These are phyloP conservation scores for Rhea pennata DNA, from an alignment of 2,113 vertebrate species.

Conservation along the genomic window DNA sequence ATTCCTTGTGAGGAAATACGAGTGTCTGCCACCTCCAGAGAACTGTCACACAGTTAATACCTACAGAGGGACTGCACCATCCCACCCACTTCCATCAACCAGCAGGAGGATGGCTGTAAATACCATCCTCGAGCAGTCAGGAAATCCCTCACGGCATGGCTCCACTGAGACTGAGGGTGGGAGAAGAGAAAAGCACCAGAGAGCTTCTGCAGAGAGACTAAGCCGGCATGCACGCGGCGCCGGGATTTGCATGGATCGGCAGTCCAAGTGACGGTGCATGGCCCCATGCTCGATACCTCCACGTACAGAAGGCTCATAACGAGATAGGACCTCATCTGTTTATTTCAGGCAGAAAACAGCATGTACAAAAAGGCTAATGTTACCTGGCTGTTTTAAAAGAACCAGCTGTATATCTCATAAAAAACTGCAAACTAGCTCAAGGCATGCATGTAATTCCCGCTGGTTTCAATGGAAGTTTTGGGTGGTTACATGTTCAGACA, in stretches of 20 bases:
- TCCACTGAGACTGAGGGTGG: background rate
- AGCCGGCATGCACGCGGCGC: background rate
- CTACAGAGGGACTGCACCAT: background rate
- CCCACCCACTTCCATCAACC: background rate
- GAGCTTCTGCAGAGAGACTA: background rate
- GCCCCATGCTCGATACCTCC: background rate
- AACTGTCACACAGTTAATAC: background rate
- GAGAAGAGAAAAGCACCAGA: background rate
- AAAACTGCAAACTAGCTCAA: background rate
- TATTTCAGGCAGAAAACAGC: background rate
- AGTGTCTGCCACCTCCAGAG: background rate
- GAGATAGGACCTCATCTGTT: background rate
- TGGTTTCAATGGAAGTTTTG: background rate
- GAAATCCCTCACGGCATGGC: background rate
- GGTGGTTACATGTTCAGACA: background rate
- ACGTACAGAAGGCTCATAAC: background rate
- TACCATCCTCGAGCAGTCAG: background rate
- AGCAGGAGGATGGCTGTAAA: constrained; percentile 7
- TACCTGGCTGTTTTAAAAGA: background rate
- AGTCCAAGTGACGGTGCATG: background rate
- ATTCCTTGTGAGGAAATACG: background rate
- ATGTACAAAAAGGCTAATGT: background rate
- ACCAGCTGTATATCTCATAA: background rate
- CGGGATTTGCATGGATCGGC: background rate
- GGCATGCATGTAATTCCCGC: rapidly evolving